Evolutionary conservation across 2,797 vertebrate species (phyloP).

Genomic region (Aeoliscus strigatus): DNA sequence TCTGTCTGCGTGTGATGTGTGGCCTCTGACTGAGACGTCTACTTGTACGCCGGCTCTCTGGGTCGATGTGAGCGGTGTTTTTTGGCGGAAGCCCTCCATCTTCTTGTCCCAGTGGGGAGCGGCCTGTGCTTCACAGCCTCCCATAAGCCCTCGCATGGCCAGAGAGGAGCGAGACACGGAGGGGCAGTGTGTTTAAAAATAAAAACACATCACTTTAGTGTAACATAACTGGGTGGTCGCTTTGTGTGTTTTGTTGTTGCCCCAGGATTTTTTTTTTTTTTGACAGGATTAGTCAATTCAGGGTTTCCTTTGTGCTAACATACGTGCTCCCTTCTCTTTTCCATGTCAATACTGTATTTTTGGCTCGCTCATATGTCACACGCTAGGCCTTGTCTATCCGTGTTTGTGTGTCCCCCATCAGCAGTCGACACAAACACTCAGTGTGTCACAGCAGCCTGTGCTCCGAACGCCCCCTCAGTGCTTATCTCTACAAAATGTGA

Average conservation of each 20-base stretch:
- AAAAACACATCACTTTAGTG: slow-evolving; percentile 37
- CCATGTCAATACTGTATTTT: slow-evolving; percentile 60
- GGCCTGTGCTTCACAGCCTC: slow-evolving; percentile 51
- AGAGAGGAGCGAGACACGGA: slow-evolving; percentile 13
- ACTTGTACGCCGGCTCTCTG: slow-evolving; percentile 39
- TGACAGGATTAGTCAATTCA: slow-evolving; percentile 48
- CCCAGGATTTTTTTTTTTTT: no score
- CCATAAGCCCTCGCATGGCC: slow-evolving; percentile 56
- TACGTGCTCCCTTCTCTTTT: slow-evolving; percentile 29
- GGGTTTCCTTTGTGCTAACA: slow-evolving; percentile 53
- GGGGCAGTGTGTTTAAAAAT: slow-evolving; percentile 6
- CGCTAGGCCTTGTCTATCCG: slow-evolving; percentile 36
- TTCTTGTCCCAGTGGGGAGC: slow-evolving; percentile 54
- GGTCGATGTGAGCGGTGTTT: slow-evolving; percentile 51
- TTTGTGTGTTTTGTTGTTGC: slow-evolving; percentile 54
- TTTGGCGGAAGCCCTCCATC: slow-evolving; percentile 57
- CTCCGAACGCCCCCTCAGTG: slow-evolving; percentile 69
- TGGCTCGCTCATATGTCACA: slow-evolving; percentile 52
- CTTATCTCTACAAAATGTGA: slow-evolving; percentile 75
- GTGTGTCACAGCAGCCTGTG: slow-evolving; percentile 71
- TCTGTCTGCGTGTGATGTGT: background rate
- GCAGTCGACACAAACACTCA: slow-evolving; percentile 70
- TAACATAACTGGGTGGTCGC: slow-evolving; percentile 53
- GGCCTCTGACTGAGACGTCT: slow-evolving; percentile 54
- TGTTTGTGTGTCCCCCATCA: slow-evolving; percentile 57